A percentile compares a stretch with the other conserved stretches of the same genome.
These are phyloP conservation scores for Cyclophora albipunctata DNA, from an alignment of 2,888 invertebrate species.

Conservation along the genomic window DNA sequence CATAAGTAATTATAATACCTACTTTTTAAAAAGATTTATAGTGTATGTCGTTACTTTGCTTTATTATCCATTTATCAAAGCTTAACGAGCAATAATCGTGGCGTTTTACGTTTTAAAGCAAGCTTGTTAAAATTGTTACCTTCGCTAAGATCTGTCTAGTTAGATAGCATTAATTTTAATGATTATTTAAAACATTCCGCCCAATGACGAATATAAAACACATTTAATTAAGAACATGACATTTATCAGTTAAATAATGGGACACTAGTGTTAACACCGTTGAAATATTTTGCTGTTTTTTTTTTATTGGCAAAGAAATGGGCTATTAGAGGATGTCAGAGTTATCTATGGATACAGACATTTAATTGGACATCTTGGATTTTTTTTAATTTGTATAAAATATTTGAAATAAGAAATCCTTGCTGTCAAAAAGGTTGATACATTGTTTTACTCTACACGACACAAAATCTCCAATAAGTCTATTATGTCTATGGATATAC, in stretches of 20 bases:
- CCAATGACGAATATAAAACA: slow-evolving; percentile 15
- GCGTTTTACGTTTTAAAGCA: slow-evolving; percentile 41
- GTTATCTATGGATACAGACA: too few relatives aligned
- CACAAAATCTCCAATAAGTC: too few relatives aligned
- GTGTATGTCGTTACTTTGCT: slow-evolving; percentile 41
- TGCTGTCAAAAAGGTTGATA: too few relatives aligned
- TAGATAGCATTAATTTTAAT: slow-evolving; percentile 31
- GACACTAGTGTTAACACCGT: background rate
- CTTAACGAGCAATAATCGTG: slow-evolving; percentile 58
- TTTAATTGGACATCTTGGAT: too few relatives aligned
- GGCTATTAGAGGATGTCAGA: too few relatives aligned
- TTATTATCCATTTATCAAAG: slow-evolving; percentile 63
- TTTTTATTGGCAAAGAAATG: too few relatives aligned
- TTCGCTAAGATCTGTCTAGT: slow-evolving; percentile 26
- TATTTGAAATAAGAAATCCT: too few relatives aligned
- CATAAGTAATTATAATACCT: slow-evolving; percentile 17
- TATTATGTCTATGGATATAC: too few relatives aligned
- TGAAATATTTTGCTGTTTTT: background rate
- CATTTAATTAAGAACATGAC: slow-evolving; percentile 12
- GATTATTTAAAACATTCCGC: slow-evolving; percentile 26
- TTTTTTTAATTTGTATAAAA: too few relatives aligned
- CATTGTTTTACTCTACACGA: too few relatives aligned
- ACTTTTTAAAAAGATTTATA: slow-evolving; percentile 41
- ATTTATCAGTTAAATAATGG: slow-evolving; percentile 12
- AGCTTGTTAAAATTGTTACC: slow-evolving; percentile 50